Evolutionary conservation across 2,888 invertebrate genomes (phyloP), one percentile per base, ranked within the genome.

Genomic region (Tachina fera): DNA sequence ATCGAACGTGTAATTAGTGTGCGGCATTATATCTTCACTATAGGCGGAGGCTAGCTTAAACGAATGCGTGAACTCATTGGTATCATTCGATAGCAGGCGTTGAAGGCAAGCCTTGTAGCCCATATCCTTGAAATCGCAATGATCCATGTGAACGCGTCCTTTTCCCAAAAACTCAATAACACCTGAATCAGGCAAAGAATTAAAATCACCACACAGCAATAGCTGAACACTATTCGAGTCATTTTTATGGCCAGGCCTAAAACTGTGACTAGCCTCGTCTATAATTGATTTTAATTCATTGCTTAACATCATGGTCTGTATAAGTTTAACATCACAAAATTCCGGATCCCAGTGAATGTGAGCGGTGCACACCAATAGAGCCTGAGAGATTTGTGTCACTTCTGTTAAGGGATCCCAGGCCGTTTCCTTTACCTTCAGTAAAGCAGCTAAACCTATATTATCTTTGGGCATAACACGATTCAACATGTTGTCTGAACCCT

Each of bases 321-420:
- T 98, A 65, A 99, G 95, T 93, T 99, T 99, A 67, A 99, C 99
- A 93, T 99, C 99, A 93, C 99, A 98, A 93, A 96, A 99, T 94
- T 99, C 99, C 0, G 99, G 99, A 94, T 99, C 99, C 99, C 99
- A 99, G 93, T 99, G 99, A 90, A 99, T 98, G 93, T 99, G 99
- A 49, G 99, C 99, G 45, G 99, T 99, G 93, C 99, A 98, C 72
- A 99, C 98, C 84, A 99, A 94, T 86, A 99, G 94, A 22, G 97
- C 97, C 91, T 97, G 97, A 89, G 95, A 95, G 88, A 96, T 94
- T 93, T 95, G 96, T 87, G 95, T 95, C 88, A 96, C 95, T 91
- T 98, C 97, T 72, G 97, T 96, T 90, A 96, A 91, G 84, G 96
- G 96, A 94, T 97, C 97, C 97, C 98, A 99, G 11, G 98, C 98